Percentiles rank a stretch among this genome's conserved stretches.
phyloP scores from a whole-genome alignment of 2,113 vertebrate genomes.

The Bubalus kerabau region DNA sequence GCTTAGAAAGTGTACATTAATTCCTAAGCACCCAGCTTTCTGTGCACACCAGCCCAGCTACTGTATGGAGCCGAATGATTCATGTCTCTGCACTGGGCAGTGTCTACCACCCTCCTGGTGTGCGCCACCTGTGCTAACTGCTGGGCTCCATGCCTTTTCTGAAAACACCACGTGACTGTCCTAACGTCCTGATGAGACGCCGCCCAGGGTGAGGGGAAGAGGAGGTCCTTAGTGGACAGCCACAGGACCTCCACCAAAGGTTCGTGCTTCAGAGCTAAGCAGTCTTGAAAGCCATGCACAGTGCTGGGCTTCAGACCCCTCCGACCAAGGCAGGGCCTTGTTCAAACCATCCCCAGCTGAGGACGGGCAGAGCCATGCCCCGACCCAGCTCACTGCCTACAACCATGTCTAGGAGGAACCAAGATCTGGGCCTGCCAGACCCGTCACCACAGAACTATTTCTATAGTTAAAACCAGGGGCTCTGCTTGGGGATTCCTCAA shows the following conservation, averaged over 20 bases:
- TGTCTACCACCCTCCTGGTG: neutral
- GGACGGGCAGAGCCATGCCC: neutral
- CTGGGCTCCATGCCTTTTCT: neutral
- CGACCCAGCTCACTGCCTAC: neutral
- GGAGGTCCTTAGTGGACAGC: neutral
- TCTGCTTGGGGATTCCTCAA: neutral
- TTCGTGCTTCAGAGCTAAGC: neutral
- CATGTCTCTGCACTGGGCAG: neutral
- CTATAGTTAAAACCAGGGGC: neutral
- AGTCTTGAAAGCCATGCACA: neutral
- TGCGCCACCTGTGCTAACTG: neutral
- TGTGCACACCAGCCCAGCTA: neutral
- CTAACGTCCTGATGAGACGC: accelerated
- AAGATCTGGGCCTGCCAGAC: neutral
- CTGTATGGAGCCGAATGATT: accelerated
- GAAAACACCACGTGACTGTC: neutral
- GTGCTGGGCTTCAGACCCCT: neutral
- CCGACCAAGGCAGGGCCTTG: neutral
- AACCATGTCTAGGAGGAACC: neutral
- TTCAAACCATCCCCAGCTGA: neutral
- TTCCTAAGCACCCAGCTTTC: neutral
- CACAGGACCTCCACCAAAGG: neutral
- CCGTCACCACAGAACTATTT: neutral
- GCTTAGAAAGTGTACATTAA: neutral
- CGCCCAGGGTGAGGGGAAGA: neutral